phyloP scores from a whole-genome alignment of 2,888 invertebrate genomes.

The Microdon myrmicae region DNA sequence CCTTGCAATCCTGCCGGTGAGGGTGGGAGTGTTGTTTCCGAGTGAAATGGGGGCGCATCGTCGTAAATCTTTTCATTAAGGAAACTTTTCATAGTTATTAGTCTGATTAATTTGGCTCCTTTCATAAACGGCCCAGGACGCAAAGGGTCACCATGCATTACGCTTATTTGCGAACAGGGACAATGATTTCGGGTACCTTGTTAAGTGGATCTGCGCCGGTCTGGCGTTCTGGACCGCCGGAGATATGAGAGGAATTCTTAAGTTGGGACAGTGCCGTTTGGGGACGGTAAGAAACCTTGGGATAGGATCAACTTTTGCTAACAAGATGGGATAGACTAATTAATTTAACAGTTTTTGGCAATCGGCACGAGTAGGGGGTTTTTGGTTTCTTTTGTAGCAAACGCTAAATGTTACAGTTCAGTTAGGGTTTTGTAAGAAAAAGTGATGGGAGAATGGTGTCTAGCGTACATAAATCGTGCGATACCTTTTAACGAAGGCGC shows the following conservation, averaged over 20 bases:
- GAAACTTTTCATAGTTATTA: conserved; percentile 67
- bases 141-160: conserved; percentile 49
- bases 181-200: conserved; percentile 45
- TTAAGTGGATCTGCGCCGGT: conserved; percentile 24
- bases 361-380: too few species aligned
- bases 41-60: conserved; percentile 58
- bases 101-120: conserved; percentile 68
- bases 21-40: background rate
- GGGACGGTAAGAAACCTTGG: background rate
- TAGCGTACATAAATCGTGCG: too few species aligned
- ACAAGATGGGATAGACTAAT: conserved; percentile 44
- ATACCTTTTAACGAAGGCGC: too few species aligned
- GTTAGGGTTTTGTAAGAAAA: too few species aligned
- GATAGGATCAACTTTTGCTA: conserved; percentile 16
- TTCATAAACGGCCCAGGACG: conserved; percentile 65
- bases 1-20: too few species aligned
- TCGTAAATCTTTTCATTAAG: conserved; percentile 68
- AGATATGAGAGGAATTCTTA: conserved; percentile 29
- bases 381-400: too few species aligned
- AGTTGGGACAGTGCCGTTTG: conserved; percentile 1
- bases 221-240: conserved; percentile 28
- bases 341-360: conserved; percentile 43
- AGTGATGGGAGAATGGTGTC: too few species aligned
- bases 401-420: too few species aligned
- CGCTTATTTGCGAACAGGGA: conserved; percentile 37